Evolutionary conservation across 2,888 invertebrate species (phyloP).

Genomic region (Luperina nickerlii): DNA sequence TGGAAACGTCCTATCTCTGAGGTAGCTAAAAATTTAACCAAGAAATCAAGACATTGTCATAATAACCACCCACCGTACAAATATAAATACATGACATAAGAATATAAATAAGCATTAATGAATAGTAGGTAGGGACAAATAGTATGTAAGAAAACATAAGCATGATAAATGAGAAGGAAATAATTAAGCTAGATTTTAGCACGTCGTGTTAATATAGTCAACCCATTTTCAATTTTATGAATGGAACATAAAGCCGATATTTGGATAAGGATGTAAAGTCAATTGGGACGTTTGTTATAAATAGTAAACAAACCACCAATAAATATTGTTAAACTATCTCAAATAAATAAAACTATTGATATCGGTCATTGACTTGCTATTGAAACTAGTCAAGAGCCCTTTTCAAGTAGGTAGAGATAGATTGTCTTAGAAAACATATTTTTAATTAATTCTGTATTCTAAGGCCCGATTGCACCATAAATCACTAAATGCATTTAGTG

Average conservation of each 20-base stretch:
- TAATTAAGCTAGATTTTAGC: conserved; percentile 34
- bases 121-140: conserved; percentile 58
- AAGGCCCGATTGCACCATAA: neutral
- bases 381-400: neutral
- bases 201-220: conserved; percentile 25
- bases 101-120: conserved; percentile 64
- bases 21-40: conserved; percentile 93
- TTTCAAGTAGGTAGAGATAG: neutral
- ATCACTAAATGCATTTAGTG: neutral
- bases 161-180: conserved; percentile 65
- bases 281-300: conserved; percentile 20
- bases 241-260: conserved; percentile 5
- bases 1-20: conserved; percentile 97
- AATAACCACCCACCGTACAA: conserved; percentile 48
- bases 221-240: conserved; percentile 43
- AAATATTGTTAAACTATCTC: conserved; percentile 7
- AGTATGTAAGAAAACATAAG: conserved; percentile 64
- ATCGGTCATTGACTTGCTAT: conserved; percentile 8
- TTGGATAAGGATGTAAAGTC: conserved; percentile 17
- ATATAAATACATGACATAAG: conserved; percentile 62
- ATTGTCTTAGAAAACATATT: neutral
- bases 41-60: conserved; percentile 67
- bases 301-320: conserved; percentile 23
- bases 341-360: conserved; percentile 17
- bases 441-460: neutral